A percentile compares a stretch with the other conserved stretches of the same genome.
These are phyloP conservation scores for Lasaia peninsularis DNA, from an alignment of 1,140 invertebrate genomes.

Conservation along the genomic window DNA sequence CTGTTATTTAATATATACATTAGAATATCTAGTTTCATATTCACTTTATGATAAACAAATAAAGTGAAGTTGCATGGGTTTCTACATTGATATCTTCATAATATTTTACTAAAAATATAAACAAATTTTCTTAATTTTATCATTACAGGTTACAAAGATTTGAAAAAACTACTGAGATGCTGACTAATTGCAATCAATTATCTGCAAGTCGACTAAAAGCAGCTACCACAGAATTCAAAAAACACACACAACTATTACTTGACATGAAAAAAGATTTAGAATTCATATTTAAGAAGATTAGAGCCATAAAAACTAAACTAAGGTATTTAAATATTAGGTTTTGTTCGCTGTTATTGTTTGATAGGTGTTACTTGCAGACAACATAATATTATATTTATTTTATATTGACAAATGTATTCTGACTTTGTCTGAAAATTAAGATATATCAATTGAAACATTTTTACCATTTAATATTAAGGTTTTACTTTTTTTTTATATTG, in stretches of 20 bases:
- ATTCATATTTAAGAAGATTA: conserved; percentile 84
- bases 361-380: too few relatives aligned
- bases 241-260: conserved; percentile 88
- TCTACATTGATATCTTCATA: too few relatives aligned
- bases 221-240: conserved; percentile 91
- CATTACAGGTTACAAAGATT: conserved; percentile 94
- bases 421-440: too few relatives aligned
- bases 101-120: background rate
- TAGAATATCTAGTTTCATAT: too few relatives aligned
- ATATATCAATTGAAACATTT: too few relatives aligned
- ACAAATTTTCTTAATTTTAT: conserved; percentile 22
- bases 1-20: too few relatives aligned
- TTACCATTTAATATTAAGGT: too few relatives aligned
- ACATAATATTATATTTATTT: too few relatives aligned
- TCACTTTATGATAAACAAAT: too few relatives aligned
- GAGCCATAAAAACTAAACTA: conserved; percentile 89
- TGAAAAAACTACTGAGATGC: conserved; percentile 98
- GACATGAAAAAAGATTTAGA: conserved; percentile 85
- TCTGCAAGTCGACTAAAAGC: conserved; percentile 88
- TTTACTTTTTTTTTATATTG: too few relatives aligned
- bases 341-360: background rate
- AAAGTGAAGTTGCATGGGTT: too few relatives aligned
- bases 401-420: too few relatives aligned
- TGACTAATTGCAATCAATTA: conserved; percentile 95
- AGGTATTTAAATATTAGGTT: conserved; percentile 49